Evolutionary conservation across 2,797 vertebrate species (phyloP).

Genomic region (Micromesistius poutassou): DNA sequence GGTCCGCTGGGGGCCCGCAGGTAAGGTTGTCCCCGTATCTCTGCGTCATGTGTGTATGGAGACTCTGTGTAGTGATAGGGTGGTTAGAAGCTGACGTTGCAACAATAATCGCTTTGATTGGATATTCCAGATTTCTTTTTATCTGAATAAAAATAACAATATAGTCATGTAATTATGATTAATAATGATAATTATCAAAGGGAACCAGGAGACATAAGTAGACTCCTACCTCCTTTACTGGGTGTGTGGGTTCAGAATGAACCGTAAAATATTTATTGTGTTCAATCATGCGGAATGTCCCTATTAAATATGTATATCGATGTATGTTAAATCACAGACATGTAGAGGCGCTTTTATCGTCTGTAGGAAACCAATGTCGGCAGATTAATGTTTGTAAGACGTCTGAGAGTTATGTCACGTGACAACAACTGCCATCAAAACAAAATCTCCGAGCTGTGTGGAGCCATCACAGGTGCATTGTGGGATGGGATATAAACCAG

Average conservation of each 20-base stretch:
- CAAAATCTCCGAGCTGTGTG: slow-evolving; percentile 60
- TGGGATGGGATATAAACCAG: slow-evolving; percentile 32
- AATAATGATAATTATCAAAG: neutral
- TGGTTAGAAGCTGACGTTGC: no score
- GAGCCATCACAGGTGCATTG: slow-evolving; percentile 52
- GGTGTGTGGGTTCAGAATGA: neutral
- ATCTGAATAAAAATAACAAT: no score
- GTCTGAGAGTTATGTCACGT: neutral
- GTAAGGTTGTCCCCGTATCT: no score
- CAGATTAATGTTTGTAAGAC: slow-evolving; percentile 6
- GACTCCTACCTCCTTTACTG: neutral
- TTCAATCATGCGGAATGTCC: neutral
- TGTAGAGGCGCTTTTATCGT: neutral
- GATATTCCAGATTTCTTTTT: no score
- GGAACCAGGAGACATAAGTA: no score
- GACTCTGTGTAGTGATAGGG: no score
- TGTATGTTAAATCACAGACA: neutral
- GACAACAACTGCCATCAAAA: neutral
- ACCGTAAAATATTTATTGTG: neutral
- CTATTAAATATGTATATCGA: neutral
- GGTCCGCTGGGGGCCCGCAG: no score
- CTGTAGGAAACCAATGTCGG: neutral
- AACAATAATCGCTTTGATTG: no score
- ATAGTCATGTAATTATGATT: no score
- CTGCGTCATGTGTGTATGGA: no score